Percentiles rank a stretch among this genome's conserved stretches.
These are phyloP conservation scores for Rotaria macrura DNA, from an alignment of 2,888 invertebrate genomes.

Conservation along the genomic window DNA sequence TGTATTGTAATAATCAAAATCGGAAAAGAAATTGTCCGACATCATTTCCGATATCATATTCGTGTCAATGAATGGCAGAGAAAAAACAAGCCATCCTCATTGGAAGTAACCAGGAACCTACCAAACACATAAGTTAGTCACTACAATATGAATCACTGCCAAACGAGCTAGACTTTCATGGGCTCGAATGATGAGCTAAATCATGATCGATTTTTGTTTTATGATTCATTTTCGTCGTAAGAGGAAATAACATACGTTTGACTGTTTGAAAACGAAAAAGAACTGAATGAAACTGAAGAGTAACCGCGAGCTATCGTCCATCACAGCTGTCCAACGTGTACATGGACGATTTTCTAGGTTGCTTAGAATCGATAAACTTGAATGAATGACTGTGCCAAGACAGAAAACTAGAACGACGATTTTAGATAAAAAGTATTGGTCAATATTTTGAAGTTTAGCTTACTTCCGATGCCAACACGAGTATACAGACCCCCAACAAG, in stretches of 20 bases:
- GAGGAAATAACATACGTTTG: background rate
- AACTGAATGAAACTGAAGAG: background rate
- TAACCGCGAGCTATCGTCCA: background rate
- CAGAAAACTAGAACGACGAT: background rate
- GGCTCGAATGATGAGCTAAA: conserved; percentile 1
- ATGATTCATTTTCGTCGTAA: background rate
- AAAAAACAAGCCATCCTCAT: too few species aligned
- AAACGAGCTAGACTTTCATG: background rate
- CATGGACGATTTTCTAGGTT: background rate
- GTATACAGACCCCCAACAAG: background rate
- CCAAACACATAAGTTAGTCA: background rate
- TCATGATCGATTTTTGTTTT: background rate
- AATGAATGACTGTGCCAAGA: background rate
- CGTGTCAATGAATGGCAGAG: too few species aligned
- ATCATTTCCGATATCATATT: too few species aligned
- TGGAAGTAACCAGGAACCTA: background rate
- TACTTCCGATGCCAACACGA: background rate
- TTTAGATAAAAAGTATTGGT: too few species aligned
- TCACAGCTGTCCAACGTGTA: background rate
- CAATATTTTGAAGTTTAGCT: background rate
- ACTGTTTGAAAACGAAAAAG: conserved; percentile 10
- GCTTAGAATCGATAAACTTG: background rate
- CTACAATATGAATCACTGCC: background rate
- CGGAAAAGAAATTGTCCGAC: too few species aligned
- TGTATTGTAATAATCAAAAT: background rate